phyloP scores from a whole-genome alignment of 2,888 invertebrate genomes.

The Copidosoma aretas region DNA sequence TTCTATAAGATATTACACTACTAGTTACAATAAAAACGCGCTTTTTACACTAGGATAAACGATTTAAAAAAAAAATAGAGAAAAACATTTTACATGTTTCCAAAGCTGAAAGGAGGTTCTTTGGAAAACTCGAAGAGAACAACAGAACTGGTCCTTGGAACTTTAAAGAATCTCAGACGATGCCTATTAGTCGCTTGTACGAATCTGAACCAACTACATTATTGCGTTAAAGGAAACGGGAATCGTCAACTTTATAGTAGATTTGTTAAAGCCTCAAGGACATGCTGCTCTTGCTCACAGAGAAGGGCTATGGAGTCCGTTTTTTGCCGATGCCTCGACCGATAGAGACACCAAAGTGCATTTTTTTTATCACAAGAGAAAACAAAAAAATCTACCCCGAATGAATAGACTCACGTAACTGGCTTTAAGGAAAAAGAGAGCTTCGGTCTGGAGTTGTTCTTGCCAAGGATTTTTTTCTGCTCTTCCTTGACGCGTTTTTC shows the following conservation, averaged over 20 bases:
- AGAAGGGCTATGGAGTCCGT: constrained; percentile 17
- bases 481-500: constrained; percentile 92
- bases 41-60: constrained; percentile 35
- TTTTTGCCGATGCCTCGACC: constrained; percentile 9
- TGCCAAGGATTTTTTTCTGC: constrained; percentile 95
- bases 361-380: constrained; percentile 31
- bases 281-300: constrained; percentile 9
- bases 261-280: constrained; percentile 34
- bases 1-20: constrained; percentile 12
- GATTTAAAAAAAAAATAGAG: constrained; percentile 27
- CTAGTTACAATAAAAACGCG: constrained; percentile 26
- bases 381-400: constrained; percentile 38
- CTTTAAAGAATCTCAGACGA: constrained; percentile 36
- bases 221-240: constrained; percentile 22
- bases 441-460: constrained; percentile 95
- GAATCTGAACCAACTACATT: constrained; percentile 12
- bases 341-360: constrained; percentile 17
- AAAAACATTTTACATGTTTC: constrained; percentile 24
- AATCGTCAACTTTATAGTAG: constrained; percentile 17
- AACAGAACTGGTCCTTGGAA: constrained; percentile 34
- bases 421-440: constrained; percentile 90
- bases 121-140: constrained; percentile 31
- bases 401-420: constrained; percentile 67
- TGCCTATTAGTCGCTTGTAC: constrained; percentile 1
- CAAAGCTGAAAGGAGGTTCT: constrained; percentile 22